Evolutionary conservation across 2,797 vertebrate species (phyloP), one percentile per base, ranked within the genome.

Genomic region (Hippocampus kuda): DNA sequence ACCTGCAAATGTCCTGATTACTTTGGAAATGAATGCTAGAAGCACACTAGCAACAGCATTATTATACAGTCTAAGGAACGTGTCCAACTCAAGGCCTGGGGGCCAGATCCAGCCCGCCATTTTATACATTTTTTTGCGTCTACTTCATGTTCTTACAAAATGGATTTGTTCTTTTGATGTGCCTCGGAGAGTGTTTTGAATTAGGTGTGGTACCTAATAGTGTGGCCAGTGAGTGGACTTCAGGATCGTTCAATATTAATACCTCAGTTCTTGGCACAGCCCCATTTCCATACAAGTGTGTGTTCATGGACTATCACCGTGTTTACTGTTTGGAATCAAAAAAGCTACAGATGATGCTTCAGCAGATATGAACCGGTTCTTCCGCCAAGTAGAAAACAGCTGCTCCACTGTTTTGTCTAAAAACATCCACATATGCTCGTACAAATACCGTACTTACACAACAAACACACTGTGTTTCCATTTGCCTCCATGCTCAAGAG

Each of bases 401-500:
- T 67, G 72, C 24, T 53, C 67, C 65, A 16, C 48, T 88, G 85
- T 88, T 89, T 59, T 75, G 86, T 68, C 75, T 83, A 46, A 83
- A 85, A 85, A 88, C 82, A 85, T 41, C 12, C 54, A 69, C 60
- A 24, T 72, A 65, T 27, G 67, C 72, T 68, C 69, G 65, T 41
- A 63, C 64, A 22, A 42, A 2, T 73, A 38, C 6, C 34, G 34
- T 38, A 81, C 78, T 82, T 81, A 77, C 84, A 86, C 78, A 79
- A 84, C 83, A 83, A 82, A 85, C 78, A 75, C 8, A 1, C 70
- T 48, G 65, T 44, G 63, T 76, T 86, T 89, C 83, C 86, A 82
- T 15, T 48, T 26, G 27, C 49, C 34, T 59, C 61, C 42, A 49
- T 77, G 70, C 56, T 41, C 68, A 59, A 49, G 63, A 44, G 65